These are phyloP conservation scores for Cryptus viduatorius DNA, from an alignment of 2,888 invertebrate species.

Conservation along the genomic window DNA sequence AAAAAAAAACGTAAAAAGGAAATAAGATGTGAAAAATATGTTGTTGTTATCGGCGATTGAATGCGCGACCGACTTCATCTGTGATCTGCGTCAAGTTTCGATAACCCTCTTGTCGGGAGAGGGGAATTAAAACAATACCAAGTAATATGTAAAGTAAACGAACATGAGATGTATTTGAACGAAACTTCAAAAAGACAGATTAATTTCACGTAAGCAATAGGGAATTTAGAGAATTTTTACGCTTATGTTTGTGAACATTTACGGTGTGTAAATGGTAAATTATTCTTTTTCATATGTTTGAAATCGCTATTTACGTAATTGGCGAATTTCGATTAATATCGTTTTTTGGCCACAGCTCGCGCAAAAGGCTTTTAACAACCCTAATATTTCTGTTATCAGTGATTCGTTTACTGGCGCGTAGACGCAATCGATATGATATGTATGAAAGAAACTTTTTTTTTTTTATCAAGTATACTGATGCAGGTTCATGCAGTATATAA, in stretches of 20 bases:
- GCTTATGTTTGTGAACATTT: conserved; percentile 11
- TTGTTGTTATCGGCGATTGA: conserved; percentile 66
- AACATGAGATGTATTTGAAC: conserved; percentile 33
- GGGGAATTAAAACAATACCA: conserved; percentile 39
- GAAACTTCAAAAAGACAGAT: conserved; percentile 16
- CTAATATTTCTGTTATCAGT: conserved; percentile 11
- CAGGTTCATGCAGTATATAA: conserved; percentile 62
- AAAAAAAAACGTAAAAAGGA: conserved; percentile 19
- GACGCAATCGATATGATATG: neutral
- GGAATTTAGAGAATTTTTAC: conserved; percentile 32
- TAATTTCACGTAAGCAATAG: conserved; percentile 13
- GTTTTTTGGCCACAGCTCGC: conserved; percentile 10
- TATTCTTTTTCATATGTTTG: conserved; percentile 21
- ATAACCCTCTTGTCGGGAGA: conserved; percentile 53
- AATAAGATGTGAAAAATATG: conserved; percentile 47
- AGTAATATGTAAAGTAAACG: conserved; percentile 39
- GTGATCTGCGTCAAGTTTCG: conserved; percentile 65
- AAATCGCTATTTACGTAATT: conserved; percentile 1
- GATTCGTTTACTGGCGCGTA: conserved; percentile 21
- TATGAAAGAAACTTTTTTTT: conserved; percentile 20
- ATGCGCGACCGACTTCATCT: conserved; percentile 69
- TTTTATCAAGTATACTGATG: conserved; percentile 55
- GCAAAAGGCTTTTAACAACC: conserved; percentile 28
- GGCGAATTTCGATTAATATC: conserved; percentile 17
- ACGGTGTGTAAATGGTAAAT: conserved; percentile 28